Conservation (phyloP, 2,113 vertebrate species). For the Scomber japonicus region DNA sequence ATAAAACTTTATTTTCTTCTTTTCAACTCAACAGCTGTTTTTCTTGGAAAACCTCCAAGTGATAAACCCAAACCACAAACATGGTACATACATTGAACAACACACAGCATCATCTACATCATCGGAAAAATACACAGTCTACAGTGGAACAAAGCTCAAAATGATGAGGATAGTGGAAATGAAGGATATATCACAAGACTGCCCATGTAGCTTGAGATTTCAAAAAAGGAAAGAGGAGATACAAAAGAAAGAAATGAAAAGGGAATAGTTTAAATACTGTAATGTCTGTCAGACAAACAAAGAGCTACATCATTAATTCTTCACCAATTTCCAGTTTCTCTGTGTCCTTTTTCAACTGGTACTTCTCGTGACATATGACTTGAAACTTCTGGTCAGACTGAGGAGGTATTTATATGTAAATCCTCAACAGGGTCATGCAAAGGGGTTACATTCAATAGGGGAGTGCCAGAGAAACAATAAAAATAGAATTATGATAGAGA, state of each 20-base stretch:
- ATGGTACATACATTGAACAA: conserved; percentile 77
- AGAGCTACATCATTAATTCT: conserved; percentile 36
- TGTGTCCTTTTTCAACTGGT: conserved; percentile 43
- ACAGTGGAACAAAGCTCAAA: conserved; percentile 67
- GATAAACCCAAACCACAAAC: conserved; percentile 80
- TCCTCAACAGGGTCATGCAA: conserved; percentile 45
- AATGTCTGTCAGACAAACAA: conserved; percentile 58
- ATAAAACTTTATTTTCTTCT: conserved; percentile 84
- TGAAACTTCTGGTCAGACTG: conserved; percentile 24
- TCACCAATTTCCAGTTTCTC: conserved; percentile 53
- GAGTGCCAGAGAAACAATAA: conserved; percentile 74
- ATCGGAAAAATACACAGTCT: conserved; percentile 69
- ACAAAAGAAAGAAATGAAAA: conserved; percentile 41
- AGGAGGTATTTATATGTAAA: conserved; percentile 7
- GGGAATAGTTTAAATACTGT: conserved; percentile 55
- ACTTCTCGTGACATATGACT: conserved; percentile 10
- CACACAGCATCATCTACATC: conserved; percentile 75
- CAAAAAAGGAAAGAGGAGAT: conserved; percentile 30
- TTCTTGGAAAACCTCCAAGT: conserved; percentile 71
- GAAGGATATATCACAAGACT: conserved; percentile 55
- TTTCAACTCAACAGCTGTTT: conserved; percentile 70
- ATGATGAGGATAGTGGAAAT: conserved; percentile 38
- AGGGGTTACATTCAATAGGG: conserved; percentile 61
- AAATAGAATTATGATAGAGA: conserved; percentile 81
- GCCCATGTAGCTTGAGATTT: conserved; percentile 46